Conservation (phyloP, 2,888 invertebrate genomes). For the Tillus elongatus region DNA sequence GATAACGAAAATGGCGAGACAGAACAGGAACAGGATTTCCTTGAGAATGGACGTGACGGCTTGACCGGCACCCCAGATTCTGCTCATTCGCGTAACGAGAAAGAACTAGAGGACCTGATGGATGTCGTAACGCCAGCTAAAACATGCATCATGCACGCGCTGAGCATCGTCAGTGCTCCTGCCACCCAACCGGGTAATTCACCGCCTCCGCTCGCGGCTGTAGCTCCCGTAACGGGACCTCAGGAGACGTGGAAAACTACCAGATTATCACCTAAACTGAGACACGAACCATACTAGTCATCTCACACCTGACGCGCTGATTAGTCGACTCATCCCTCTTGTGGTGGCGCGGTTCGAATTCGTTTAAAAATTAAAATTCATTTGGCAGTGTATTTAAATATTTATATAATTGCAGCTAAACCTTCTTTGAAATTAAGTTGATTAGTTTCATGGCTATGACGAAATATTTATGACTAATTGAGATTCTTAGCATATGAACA, state of each 20-base stretch:
- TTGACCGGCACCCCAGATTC: constrained; percentile 46
- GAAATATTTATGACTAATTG: no score
- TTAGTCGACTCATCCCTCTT: no score
- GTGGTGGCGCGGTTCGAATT: no score
- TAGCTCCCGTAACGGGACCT: constrained; percentile 34
- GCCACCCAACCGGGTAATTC: constrained; percentile 33
- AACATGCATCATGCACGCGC: constrained; percentile 48
- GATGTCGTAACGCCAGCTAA: constrained; percentile 43
- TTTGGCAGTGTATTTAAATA: no score
- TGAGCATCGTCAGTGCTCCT: constrained; percentile 46
- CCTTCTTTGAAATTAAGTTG: no score
- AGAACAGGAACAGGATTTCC: constrained; percentile 43
- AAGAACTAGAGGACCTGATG: constrained; percentile 47
- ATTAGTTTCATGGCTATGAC: no score
- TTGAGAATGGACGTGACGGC: constrained; percentile 44
- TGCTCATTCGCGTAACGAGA: constrained; percentile 46
- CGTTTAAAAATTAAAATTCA: no score
- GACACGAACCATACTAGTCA: constrained; percentile 4
- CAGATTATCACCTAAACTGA: constrained; percentile 4
- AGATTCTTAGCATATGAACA: no score
- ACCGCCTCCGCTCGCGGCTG: constrained; percentile 37
- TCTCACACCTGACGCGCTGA: no score
- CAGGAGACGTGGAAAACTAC: constrained; percentile 36
- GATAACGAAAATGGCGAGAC: constrained; percentile 38
- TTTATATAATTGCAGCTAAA: no score